Evolutionary conservation across 2,888 invertebrate species (phyloP).

Genomic region (Lysandra coridon): DNA sequence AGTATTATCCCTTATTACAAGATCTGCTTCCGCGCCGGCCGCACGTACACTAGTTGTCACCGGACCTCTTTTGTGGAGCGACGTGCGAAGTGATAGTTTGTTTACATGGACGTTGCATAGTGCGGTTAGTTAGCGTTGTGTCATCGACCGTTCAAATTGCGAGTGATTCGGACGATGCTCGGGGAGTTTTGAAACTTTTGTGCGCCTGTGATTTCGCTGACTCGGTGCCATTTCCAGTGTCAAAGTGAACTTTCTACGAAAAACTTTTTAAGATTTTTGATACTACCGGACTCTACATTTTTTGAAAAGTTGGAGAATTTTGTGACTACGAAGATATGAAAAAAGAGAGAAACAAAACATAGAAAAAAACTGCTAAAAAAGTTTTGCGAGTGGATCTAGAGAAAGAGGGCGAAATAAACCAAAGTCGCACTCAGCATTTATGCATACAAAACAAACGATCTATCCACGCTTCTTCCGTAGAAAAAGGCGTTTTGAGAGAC

Average conservation of each 20-base stretch:
- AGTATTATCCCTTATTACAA: conserved; percentile 79
- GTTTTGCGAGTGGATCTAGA: conserved; percentile 1
- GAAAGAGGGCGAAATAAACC: conserved; percentile 47
- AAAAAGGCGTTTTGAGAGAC: conserved; percentile 62
- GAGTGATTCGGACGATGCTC: conserved; percentile 70
- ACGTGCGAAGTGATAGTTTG: conserved; percentile 70
- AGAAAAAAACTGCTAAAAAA: neutral
- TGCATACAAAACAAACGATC: conserved; percentile 73
- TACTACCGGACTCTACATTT: conserved; percentile 45
- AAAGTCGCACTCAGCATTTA: conserved; percentile 64
- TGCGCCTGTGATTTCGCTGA: conserved; percentile 58
- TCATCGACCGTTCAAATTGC: conserved; percentile 71
- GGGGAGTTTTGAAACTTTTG: conserved; percentile 63
- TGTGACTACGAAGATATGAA: neutral
- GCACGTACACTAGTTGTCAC: conserved; percentile 73
- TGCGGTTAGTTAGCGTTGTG: conserved; percentile 72
- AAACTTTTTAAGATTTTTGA: conserved; percentile 42
- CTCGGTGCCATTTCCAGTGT: conserved; percentile 54
- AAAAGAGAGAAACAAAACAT: conserved; percentile 27
- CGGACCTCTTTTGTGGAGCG: conserved; percentile 65
- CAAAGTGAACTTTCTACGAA: conserved; percentile 58
- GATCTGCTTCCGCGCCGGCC: conserved; percentile 71
- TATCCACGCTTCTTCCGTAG: conserved; percentile 73
- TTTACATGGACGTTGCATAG: conserved; percentile 75
- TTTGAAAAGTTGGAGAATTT: conserved; percentile 25